Conservation (phyloP, 2,113 vertebrate genomes). For the Peromyscus leucopus region DNA sequence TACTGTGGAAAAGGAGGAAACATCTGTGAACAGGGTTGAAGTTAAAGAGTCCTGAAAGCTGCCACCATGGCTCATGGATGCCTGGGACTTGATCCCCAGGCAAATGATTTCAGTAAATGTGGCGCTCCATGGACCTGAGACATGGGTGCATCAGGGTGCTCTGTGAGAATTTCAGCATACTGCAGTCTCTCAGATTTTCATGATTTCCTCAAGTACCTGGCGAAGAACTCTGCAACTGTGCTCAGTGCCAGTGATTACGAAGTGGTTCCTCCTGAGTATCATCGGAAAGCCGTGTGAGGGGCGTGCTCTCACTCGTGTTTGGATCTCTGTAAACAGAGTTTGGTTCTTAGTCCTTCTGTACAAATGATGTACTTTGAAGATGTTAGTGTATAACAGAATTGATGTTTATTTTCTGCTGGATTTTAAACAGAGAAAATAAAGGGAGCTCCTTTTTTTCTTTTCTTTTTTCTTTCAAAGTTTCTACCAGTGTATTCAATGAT, state of each 20-base stretch:
- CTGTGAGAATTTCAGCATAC: constrained; percentile 96
- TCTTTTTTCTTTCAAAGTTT: neutral
- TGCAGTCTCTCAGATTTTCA: constrained; percentile 96
- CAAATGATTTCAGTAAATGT: constrained; percentile 95
- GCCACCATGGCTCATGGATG: neutral
- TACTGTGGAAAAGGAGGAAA: neutral
- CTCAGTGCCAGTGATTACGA: neutral
- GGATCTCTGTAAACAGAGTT: constrained; percentile 8
- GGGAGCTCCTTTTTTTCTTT: neutral
- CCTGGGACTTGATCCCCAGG: neutral
- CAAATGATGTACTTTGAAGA: neutral
- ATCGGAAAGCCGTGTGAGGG: neutral
- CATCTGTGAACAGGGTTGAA: neutral
- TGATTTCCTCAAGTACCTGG: neutral
- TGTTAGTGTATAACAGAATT: neutral
- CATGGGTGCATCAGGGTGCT: constrained; percentile 96
- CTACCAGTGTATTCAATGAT: neutral
- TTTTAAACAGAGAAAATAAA: neutral
- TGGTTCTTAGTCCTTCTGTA: constrained; percentile 5
- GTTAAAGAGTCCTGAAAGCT: neutral
- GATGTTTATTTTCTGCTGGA: neutral
- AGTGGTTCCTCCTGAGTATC: neutral
- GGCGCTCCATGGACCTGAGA: constrained; percentile 97
- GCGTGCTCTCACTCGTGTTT: neutral
- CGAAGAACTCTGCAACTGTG: neutral